A percentile compares a stretch with the other conserved stretches of the same genome.
phyloP scores from a whole-genome alignment of 2,113 vertebrate species.

The Siniperca knerii region DNA sequence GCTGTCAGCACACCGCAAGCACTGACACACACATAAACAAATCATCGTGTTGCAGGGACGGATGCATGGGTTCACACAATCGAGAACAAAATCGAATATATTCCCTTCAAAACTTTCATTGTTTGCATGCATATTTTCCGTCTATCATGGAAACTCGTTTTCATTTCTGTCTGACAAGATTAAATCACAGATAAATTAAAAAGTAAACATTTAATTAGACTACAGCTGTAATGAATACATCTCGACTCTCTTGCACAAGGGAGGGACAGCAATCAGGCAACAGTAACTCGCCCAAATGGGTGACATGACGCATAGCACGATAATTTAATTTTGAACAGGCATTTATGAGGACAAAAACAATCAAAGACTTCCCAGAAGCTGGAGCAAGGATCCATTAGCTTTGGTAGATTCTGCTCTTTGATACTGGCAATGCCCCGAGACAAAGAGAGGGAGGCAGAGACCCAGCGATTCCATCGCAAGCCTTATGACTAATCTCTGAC shows the following conservation, averaged over 20 bases:
- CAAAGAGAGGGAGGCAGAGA: slow-evolving; percentile 20
- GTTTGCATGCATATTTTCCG: slow-evolving; percentile 33
- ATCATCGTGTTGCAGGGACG: slow-evolving; percentile 38
- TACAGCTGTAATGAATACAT: slow-evolving; percentile 37
- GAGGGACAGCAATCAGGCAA: slow-evolving; percentile 43
- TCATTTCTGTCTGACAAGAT: slow-evolving; percentile 29
- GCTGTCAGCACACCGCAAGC: slow-evolving; percentile 34
- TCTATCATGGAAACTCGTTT: slow-evolving; percentile 34
- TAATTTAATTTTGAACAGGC: slow-evolving; percentile 57
- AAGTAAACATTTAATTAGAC: slow-evolving; percentile 63
- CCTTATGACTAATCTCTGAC: slow-evolving; percentile 68
- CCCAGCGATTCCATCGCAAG: slow-evolving; percentile 37
- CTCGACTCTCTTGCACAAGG: not conserved
- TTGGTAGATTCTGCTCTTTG: slow-evolving; percentile 54
- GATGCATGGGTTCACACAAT: slow-evolving; percentile 32
- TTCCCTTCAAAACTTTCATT: slow-evolving; percentile 33
- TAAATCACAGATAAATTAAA: slow-evolving; percentile 39
- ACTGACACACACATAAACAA: slow-evolving; percentile 56
- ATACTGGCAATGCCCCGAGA: slow-evolving; percentile 60
- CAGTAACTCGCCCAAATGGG: slow-evolving; percentile 35
- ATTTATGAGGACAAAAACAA: slow-evolving; percentile 60
- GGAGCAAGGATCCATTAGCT: slow-evolving; percentile 64
- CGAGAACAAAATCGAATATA: slow-evolving; percentile 26
- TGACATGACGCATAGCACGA: slow-evolving; percentile 56
- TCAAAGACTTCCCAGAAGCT: slow-evolving; percentile 69